phyloP scores from a whole-genome alignment of 1,140 invertebrate genomes.

The Drosophila biarmipes region DNA sequence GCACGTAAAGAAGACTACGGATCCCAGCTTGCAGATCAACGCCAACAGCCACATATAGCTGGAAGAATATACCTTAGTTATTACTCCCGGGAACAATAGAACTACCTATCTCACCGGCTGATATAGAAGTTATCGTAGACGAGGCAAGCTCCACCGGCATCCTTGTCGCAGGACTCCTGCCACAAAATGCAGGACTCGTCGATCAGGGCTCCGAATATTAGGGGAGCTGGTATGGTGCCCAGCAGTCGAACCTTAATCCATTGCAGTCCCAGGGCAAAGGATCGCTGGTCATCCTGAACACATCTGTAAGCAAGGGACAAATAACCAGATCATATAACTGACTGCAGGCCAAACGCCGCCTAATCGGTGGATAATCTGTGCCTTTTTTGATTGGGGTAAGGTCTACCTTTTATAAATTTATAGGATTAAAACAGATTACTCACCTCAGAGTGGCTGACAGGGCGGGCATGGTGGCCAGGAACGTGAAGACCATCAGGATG shows the following conservation, averaged over 20 bases:
- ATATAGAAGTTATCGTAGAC: slow-evolving; percentile 90
- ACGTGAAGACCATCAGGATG: slow-evolving; percentile 90
- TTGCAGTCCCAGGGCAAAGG: slow-evolving; percentile 94
- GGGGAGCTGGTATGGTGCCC: slow-evolving; percentile 94
- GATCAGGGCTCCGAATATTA: slow-evolving; percentile 93
- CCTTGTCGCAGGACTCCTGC: slow-evolving; percentile 87
- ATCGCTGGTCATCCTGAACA: slow-evolving; percentile 92
- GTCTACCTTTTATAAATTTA: too few species aligned
- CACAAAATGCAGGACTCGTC: slow-evolving; percentile 93
- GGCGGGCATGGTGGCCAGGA: slow-evolving; percentile 91
- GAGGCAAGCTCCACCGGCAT: slow-evolving; percentile 87
- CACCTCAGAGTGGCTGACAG: slow-evolving; percentile 91
- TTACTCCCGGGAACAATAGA: not conserved
- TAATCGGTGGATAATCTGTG: too few species aligned
- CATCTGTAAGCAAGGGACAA: slow-evolving; percentile 86
- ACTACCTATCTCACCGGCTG: slow-evolving; percentile 86
- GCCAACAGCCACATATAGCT: slow-evolving; percentile 89
- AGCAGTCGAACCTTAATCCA: slow-evolving; percentile 92
- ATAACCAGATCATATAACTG: too few species aligned
- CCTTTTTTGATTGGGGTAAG: too few species aligned
- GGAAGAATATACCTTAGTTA: not conserved
- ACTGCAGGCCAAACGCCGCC: too few species aligned
- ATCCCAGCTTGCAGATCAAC: slow-evolving; percentile 87
- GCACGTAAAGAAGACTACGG: slow-evolving; percentile 88
- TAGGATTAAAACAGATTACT: too few species aligned